Evolutionary conservation across 2,797 vertebrate species (phyloP), one percentile per base, ranked within the genome.

Genomic region (Alosa sapidissima): DNA sequence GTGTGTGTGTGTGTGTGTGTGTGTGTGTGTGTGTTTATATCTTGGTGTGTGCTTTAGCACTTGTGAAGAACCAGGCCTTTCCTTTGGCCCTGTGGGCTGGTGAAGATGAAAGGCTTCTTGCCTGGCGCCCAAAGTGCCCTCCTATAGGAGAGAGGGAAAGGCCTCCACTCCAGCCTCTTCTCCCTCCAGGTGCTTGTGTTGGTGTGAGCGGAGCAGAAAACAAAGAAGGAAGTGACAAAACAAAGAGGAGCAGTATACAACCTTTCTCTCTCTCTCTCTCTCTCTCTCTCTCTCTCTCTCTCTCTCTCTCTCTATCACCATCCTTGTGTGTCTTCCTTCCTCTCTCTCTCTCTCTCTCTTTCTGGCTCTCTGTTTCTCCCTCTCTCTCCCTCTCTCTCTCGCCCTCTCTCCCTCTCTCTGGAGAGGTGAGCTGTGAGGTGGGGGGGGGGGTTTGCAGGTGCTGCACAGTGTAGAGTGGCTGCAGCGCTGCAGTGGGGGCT

Each of bases 401-500:
- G 2, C 41, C 4, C n/a, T 65, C 24, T 8, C 60, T 65, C 60
- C 8, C 10, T 6, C 8, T 65, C n/a, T 78, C 72, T 78, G 72
- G 19, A 45, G 72, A 21, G 36, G 72, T 19, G 21, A 5, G 41
- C 6, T 19, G 41, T 78, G 68, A 21, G 41, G 14, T 13, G 45
- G 41, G 54, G 54, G 54, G 16, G 72, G 41, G 72, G 28, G 28
- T 28, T 28, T 47, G 72, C 83, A 24, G 55, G 55, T 83, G 72
- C 83, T 84, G 54, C 60, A 65, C 55, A 54, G 47, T 36, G 52
- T 84, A 28, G 33, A 47, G 84, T 75, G 84, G 55, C 24, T 65
- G 84, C 58, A 62, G 75, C 55, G 45, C 84, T 48, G 84, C 62
- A 81, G 72, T 72, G 78, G 47, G 47, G 58, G 41, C 54, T 85